These are phyloP conservation scores for Luperina nickerlii DNA, from an alignment of 2,888 invertebrate species.

Conservation along the genomic window DNA sequence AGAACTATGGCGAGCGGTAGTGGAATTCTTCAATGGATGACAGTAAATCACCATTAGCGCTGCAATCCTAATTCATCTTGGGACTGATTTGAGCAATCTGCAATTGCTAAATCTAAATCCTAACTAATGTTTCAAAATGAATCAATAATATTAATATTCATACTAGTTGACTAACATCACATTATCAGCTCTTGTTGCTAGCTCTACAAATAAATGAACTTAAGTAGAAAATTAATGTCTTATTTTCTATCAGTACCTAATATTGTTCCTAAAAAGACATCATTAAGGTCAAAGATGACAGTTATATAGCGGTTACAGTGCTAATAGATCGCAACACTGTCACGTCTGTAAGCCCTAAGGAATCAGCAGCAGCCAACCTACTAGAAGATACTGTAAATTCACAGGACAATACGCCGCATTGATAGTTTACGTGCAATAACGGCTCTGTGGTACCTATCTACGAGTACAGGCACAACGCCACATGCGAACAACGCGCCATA, in stretches of 20 bases:
- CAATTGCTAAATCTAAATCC: not conserved
- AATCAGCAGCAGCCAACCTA: not conserved
- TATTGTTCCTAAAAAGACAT: not conserved
- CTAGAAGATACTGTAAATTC: not conserved
- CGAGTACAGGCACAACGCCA: not conserved
- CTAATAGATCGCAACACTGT: not conserved
- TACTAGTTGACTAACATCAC: not conserved
- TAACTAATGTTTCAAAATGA: not conserved
- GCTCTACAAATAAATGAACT: not conserved
- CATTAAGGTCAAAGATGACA: not conserved
- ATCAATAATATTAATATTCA: not conserved
- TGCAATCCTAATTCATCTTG: not conserved
- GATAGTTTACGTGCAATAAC: not conserved
- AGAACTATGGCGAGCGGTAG: not conserved
- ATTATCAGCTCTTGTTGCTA: not conserved
- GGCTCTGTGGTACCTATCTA: not conserved
- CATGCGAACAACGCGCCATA: no score
- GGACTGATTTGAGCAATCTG: not conserved
- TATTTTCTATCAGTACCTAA: not conserved
- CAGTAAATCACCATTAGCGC: not conserved
- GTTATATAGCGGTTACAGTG: not conserved
- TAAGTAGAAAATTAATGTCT: not conserved
- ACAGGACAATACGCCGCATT: not conserved
- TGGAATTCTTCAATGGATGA: not conserved
- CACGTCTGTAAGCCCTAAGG: constrained; percentile 6